Evolutionary conservation across 1,140 invertebrate genomes (phyloP), one percentile per base, ranked within the genome.

Genomic region (Drosophila miranda): DNA sequence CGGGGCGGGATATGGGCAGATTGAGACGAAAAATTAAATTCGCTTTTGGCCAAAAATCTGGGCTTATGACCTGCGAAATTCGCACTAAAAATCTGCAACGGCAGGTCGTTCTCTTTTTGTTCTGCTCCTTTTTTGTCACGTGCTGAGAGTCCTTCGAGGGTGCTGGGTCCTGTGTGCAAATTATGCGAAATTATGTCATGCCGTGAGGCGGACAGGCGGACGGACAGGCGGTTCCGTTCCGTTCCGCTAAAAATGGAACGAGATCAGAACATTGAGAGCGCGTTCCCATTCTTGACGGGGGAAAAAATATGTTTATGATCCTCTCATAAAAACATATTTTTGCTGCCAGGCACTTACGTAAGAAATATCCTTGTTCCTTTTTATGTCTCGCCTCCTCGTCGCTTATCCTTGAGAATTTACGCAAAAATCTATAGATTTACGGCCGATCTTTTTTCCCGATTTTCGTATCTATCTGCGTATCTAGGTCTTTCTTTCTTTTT

Each of bases 171-270:
- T 42, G 42, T 45, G 34, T 54, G 69, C 53, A 87, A 87, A 87
- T 87, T 87, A 87, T 77, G 78, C 78, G 63, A 87, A 87, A 87
- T 87, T 87, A 87, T 87, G 82, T 87, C 83, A 87, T 78, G 83
- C 67, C 59, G 82, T 62, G 83, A 45, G 53, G 26, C 57, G 48
- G 38, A 54, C 48, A 16, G 21, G 2, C 30, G 64, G 30, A 11
- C 16, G 16, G 16, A 16, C 16, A 16, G 16, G 9, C 19, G 8
- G 30, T 34, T 30, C 30, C 3, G 30, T 34, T 38, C 34, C 34
- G 64, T 75, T 75, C 71, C 71, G 61, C 72, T 75, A 75, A 75
- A 75, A 75, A 75, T 87, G 81, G 70, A 86, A 86, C 81, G 73
- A 86, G 82, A 87, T 88, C 83, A 87, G 82, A 87, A 87, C 82